Conservation (phyloP, 2,888 invertebrate species). For the Rotaria magnacalcarata region DNA sequence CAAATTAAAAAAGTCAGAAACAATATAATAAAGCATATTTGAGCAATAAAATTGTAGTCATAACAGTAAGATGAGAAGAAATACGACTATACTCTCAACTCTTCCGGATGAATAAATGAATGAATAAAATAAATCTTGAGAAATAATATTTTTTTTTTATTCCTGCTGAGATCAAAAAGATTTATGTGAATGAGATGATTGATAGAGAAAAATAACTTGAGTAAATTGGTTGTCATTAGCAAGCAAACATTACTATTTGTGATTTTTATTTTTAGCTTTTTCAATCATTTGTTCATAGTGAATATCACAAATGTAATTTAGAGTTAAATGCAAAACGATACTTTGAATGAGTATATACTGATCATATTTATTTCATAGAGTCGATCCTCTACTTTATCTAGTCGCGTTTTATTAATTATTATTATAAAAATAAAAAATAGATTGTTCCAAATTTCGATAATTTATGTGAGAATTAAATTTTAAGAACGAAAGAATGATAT, state of each 20-base stretch:
- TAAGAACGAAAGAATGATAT: no score
- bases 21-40: neutral
- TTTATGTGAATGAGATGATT: neutral
- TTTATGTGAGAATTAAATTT: no score
- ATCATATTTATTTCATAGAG: no score
- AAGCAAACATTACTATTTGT: neutral
- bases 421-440: no score
- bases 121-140: conserved; percentile 20
- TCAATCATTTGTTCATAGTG: neutral
- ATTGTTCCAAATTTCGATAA: no score
- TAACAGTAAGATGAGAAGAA: conserved; percentile 22
- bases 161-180: conserved; percentile 20
- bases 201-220: neutral
- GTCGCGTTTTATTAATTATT: no score
- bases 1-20: conserved; percentile 1
- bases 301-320: no score
- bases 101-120: neutral
- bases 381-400: no score
- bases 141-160: conserved; percentile 7
- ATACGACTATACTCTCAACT: neutral
- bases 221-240: neutral
- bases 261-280: neutral
- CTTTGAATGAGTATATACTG: no score
- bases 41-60: neutral
- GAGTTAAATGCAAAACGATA: no score